Evolutionary conservation across 2,888 invertebrate species (phyloP).

Genomic region (Tribolium freemani): DNA sequence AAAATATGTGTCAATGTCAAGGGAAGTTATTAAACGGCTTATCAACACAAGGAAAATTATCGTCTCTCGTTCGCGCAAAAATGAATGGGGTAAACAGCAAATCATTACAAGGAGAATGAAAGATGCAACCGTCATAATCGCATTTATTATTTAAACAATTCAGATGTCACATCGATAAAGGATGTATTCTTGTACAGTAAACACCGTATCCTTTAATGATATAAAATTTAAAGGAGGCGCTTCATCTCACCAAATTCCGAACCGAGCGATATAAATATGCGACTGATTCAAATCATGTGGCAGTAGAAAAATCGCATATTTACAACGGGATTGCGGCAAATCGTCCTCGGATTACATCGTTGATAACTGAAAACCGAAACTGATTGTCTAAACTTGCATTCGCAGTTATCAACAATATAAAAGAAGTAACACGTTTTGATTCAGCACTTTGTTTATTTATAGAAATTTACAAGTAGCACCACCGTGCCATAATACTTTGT

Average conservation of each 20-base stretch:
- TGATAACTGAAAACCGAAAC: conserved; percentile 39
- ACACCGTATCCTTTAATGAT: conserved; percentile 57
- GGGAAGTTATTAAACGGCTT: conserved; percentile 24
- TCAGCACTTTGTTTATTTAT: conserved; percentile 47
- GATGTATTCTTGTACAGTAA: conserved; percentile 61
- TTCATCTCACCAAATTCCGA: background rate
- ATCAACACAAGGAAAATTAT: conserved; percentile 11
- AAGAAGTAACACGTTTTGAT: conserved; percentile 40
- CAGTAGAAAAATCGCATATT: conserved; percentile 56
- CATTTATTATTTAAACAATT: conserved; percentile 63
- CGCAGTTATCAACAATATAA: conserved; percentile 41
- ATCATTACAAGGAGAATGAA: conserved; percentile 22
- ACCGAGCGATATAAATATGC: conserved; percentile 33
- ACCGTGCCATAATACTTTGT: conserved; percentile 39
- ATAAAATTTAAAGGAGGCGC: conserved; percentile 50
- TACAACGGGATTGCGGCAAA: conserved; percentile 36
- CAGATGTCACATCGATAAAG: conserved; percentile 65
- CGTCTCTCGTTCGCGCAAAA: conserved; percentile 6
- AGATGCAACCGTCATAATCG: conserved; percentile 44
- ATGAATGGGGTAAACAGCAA: conserved; percentile 14
- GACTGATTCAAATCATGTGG: conserved; percentile 34
- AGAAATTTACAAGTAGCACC: conserved; percentile 44
- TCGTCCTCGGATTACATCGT: conserved; percentile 35
- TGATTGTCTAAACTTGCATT: conserved; percentile 50
- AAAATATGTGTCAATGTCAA: conserved; percentile 38